Base-by-base conservation (phyloP, 2,113 vertebrate genomes). In the Sarotherodon lohbergeri region DNA sequence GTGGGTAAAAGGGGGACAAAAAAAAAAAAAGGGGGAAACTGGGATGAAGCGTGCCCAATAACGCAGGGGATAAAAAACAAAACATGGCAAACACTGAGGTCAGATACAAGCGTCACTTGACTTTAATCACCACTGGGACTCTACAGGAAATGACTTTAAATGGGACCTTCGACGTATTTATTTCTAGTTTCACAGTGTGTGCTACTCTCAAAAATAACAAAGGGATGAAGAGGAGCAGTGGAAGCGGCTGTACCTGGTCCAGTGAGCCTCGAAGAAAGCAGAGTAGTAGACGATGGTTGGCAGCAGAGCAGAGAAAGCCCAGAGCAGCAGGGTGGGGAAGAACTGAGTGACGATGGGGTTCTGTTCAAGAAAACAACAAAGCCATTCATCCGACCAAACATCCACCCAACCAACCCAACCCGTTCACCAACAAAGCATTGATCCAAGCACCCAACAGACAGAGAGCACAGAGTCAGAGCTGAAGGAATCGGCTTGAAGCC, bases 261-360 rank as follows among this genome's bases (percentile, higher is more conserved):
- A 99, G 90, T 99, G 98, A 0, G 98, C 98, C 94, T 99, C 98
- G 0, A 99, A 98, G 96, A 99, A 99, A 61, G 97, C 98, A 0
- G 98, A 99, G 91, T 99, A 99, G 92, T 99, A 99, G 83, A 99
- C 98, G 1, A 99, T 99, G 93, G 98, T 99, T 85, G 98, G 98
- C 76, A 99, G 97, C 94, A 99, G 96, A 82, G 98, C 97, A 0
- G 98, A 99, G 94, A 99, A 99, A 27, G 97, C 97, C 98, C 98
- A 99, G 43, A 99, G 97, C 82, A 99, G 96, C 83, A 99, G 95
- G 3, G 98, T 99, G 59, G 98, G 98, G 95, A 99, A 99, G 96
- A 99, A 99, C 89, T 99, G 98, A 4, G 98, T 99, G 85, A 99
- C 96, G 94, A 99, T 99, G 39, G 98, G 98, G 85, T 99, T 99